phyloP scores from a whole-genome alignment of 64 coral and sea anemone genomes.

The Montipora efflorescens region DNA sequence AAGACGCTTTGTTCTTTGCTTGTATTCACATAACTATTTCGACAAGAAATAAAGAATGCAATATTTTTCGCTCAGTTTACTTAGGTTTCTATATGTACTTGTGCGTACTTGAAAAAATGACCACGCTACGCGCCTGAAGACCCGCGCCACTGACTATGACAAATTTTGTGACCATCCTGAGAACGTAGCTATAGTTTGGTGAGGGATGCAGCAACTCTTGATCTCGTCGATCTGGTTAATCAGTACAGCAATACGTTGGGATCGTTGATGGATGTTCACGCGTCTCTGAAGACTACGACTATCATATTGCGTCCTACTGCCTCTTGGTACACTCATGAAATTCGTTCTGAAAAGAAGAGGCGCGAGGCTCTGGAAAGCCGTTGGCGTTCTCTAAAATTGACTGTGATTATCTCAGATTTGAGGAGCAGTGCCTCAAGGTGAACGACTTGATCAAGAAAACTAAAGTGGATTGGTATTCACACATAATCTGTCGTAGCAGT shows the following conservation, averaged over 20 bases:
- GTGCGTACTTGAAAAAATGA: too few species aligned
- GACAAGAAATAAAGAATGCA: too few species aligned
- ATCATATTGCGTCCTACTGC: conserved; percentile 44
- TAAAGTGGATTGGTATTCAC: conserved; percentile 58
- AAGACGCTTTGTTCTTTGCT: too few species aligned
- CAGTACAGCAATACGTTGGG: conserved; percentile 46
- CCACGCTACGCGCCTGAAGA: too few species aligned
- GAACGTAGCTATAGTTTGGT: not conserved
- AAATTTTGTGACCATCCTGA: not conserved
- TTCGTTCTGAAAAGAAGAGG: conserved; percentile 53
- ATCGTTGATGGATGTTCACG: conserved; percentile 7
- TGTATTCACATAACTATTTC: too few species aligned
- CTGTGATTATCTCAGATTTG: not conserved
- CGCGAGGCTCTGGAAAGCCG: conserved; percentile 1
- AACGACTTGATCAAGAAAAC: conserved; percentile 31
- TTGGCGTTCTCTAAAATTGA: not conserved
- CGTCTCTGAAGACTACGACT: conserved; percentile 48
- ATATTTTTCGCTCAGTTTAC: too few species aligned
- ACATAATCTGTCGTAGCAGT: not conserved
- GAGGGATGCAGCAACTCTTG: not conserved
- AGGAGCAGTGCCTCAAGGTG: not conserved
- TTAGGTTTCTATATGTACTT: too few species aligned
- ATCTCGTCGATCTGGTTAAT: conserved; percentile 34
- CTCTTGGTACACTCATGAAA: conserved; percentile 45
- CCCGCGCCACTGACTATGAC: not conserved